A percentile compares a stretch with the other conserved stretches of the same genome.
phyloP scores from a whole-genome alignment of 2,888 invertebrate species.

The Cantharis nigra region DNA sequence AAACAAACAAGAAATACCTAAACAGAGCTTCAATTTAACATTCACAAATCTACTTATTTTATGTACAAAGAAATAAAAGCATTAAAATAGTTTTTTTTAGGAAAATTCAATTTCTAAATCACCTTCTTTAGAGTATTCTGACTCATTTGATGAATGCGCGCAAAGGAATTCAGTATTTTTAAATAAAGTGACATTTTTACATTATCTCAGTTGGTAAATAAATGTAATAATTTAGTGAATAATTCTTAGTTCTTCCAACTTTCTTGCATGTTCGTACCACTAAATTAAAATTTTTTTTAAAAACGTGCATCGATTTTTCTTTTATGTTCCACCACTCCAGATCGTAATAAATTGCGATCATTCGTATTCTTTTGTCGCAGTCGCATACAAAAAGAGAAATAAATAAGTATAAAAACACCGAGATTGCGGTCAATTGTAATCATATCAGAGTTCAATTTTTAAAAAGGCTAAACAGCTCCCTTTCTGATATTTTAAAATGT shows the following conservation, averaged over 20 bases:
- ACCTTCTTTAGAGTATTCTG: background rate
- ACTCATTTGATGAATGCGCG: background rate
- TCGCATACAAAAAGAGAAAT: slow-evolving; percentile 7
- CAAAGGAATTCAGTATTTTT: background rate
- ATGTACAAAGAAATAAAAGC: background rate
- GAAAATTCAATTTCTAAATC: background rate
- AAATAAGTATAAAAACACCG: slow-evolving; percentile 3
- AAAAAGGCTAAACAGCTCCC: background rate
- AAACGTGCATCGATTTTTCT: background rate
- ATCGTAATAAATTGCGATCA: slow-evolving; percentile 2
- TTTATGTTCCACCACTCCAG: background rate
- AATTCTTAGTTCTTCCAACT: background rate
- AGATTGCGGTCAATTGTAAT: slow-evolving; percentile 4
- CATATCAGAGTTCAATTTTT: background rate
- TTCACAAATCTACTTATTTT: slow-evolving; percentile 22
- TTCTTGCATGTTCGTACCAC: background rate
- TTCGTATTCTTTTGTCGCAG: slow-evolving; percentile 8
- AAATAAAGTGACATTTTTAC: background rate
- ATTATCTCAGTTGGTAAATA: background rate
- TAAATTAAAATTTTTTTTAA: background rate
- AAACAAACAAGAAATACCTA: slow-evolving; percentile 20
- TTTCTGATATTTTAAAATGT: background rate
- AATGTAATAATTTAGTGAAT: background rate
- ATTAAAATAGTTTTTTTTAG: background rate
- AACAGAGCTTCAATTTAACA: slow-evolving; percentile 20